Percentiles rank a stretch among this genome's conserved stretches.
phyloP scores from a whole-genome alignment of 1,140 invertebrate species.

The Trichoplusia ni region DNA sequence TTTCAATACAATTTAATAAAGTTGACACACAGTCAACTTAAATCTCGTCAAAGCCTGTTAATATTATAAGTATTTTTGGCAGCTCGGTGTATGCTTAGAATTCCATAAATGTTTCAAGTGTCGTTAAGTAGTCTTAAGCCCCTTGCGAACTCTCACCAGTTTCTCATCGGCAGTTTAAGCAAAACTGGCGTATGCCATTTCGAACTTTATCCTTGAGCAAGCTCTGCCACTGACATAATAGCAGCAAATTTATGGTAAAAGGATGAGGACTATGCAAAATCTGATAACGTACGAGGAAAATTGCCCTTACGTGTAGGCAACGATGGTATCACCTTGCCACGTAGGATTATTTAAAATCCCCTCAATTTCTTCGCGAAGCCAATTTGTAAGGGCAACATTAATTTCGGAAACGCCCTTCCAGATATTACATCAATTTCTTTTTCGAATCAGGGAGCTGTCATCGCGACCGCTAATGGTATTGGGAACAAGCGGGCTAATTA shows the following conservation, averaged over 20 bases:
- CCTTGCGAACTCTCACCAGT: conserved; percentile 20
- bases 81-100: conserved; percentile 27
- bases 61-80: conserved; percentile 24
- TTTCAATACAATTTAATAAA: conserved; percentile 15
- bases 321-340: conserved; percentile 15
- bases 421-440: conserved; percentile 68
- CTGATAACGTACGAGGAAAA: conserved; percentile 14
- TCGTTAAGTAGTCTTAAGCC: conserved; percentile 28
- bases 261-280: conserved; percentile 21
- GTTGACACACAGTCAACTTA: conserved; percentile 9
- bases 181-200: conserved; percentile 20
- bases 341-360: conserved; percentile 30
- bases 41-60: conserved; percentile 16
- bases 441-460: conserved; percentile 61
- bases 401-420: conserved; percentile 59
- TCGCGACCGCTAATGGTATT: conserved; percentile 75
- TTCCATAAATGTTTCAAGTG: conserved; percentile 36
- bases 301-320: conserved; percentile 11
- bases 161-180: conserved; percentile 13
- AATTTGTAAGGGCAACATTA: conserved; percentile 56
- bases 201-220: conserved; percentile 20
- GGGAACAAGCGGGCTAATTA: conserved; percentile 72
- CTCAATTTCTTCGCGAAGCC: conserved; percentile 30
- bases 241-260: conserved; percentile 16
- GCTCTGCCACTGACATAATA: conserved; percentile 14